Evolutionary conservation across 2,888 invertebrate genomes (phyloP).

Genomic region (Octonoba sinensis): DNA sequence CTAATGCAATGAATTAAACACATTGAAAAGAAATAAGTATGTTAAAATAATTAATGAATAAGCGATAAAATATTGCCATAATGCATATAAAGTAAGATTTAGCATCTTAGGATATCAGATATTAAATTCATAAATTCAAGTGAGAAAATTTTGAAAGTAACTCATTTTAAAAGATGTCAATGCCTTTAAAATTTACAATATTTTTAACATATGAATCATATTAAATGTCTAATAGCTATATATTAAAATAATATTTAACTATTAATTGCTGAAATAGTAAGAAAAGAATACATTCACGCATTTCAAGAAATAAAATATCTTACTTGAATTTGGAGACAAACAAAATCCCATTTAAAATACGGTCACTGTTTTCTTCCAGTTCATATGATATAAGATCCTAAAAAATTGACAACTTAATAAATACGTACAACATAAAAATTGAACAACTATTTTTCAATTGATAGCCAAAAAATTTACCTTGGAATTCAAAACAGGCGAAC

Average conservation of each 20-base stretch:
- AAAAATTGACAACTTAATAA: constrained; percentile 18
- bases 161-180: no score
- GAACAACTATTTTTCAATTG: not conserved
- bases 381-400: constrained; percentile 70
- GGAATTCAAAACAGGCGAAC: constrained; percentile 69
- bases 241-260: no score
- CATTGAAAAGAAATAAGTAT: not conserved
- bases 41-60: not conserved
- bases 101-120: no score
- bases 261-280: not conserved
- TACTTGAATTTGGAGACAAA: constrained; percentile 69
- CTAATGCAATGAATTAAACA: not conserved
- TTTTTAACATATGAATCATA: no score
- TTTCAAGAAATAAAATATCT: constrained; percentile 18
- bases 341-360: constrained; percentile 69
- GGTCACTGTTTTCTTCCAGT: constrained; percentile 69
- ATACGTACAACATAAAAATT: not conserved
- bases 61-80: no score
- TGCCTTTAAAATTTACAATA: no score
- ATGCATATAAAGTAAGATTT: no score
- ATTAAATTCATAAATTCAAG: no score
- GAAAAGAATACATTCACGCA: not conserved
- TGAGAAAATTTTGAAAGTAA: no score
- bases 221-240: no score
- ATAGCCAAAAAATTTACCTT: constrained; percentile 67